A percentile compares a stretch with the other conserved stretches of the same genome.
Evolutionary conservation across 2,797 vertebrate genomes (phyloP).

Genomic region (Holocentrus rufus): DNA sequence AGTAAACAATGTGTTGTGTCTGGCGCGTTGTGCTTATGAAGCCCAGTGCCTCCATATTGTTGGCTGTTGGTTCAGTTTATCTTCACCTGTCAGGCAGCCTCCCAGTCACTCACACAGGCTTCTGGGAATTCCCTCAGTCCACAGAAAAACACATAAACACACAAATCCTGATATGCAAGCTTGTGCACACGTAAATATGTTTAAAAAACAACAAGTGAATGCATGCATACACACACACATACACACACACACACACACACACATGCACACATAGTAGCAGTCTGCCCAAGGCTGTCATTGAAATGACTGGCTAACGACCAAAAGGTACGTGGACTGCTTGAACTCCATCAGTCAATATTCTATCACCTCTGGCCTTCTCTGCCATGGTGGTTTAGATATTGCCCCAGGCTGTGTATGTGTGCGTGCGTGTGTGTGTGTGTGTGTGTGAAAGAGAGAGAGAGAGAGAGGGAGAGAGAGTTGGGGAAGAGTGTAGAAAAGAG

Average conservation of each 20-base stretch:
- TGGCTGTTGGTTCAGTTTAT: conserved; percentile 61
- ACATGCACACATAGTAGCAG: conserved; percentile 2
- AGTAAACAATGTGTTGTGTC: conserved; percentile 43
- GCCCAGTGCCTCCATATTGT: conserved; percentile 25
- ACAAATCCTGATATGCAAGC: conserved; percentile 25
- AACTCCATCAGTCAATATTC: conserved; percentile 72
- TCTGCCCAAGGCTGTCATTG: conserved; percentile 70
- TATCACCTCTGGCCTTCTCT: conserved; percentile 60
- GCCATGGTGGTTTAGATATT: conserved; percentile 65
- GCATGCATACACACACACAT: conserved; percentile 6
- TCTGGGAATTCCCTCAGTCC: conserved; percentile 56
- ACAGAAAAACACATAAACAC: conserved; percentile 39
- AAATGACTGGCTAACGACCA: conserved; percentile 70
- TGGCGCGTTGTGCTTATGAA: conserved; percentile 26
- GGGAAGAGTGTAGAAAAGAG: too few relatives aligned
- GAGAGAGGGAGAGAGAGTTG: too few relatives aligned
- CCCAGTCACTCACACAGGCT: conserved; percentile 51
- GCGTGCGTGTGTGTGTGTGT: conserved; percentile 5
- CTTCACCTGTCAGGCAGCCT: conserved; percentile 66
- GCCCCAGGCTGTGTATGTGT: conserved; percentile 58
- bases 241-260: conserved; percentile 9
- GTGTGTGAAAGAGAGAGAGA: not conserved
- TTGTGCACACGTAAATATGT: not conserved
- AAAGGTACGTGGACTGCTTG: conserved; percentile 64
- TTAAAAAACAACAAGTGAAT: not conserved